Base-by-base conservation (phyloP, 1,140 invertebrate genomes). In the Drosophila repletoides region DNA sequence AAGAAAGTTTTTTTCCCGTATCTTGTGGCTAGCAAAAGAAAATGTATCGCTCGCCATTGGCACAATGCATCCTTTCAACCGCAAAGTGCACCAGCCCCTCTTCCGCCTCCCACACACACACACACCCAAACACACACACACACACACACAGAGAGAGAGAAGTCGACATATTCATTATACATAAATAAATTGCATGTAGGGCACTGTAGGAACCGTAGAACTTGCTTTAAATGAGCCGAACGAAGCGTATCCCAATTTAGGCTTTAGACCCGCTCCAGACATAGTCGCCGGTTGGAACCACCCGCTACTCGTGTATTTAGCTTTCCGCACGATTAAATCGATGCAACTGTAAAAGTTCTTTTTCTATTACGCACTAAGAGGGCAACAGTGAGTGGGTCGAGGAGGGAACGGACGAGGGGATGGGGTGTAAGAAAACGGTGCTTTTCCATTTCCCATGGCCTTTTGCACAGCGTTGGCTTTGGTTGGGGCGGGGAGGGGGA, bases 241-340 rank as follows among this genome's bases (percentile, higher is more conserved):
- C 77, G 69, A 86, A 86, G 80, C 79, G 79, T 84, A 84, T 84
- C 79, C 79, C 80, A 84, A 84, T 84, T 86, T 84, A 84, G 80
- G 80, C 79, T 67, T 61, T 75, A 36, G 31, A 36, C 33, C 38
- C 34, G 46, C 80, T 84, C 79, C 79, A 83, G 79, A 84, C 80
- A 51, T 59, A 71, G 64, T 64, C 59, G 53, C 69, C 68, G 70
- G 66, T 70, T 51, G 58, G 22, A n/a, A 40, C 26, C 36, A 36
- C 17, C 33, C 43, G 24, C 41, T 19, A 36, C 12, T 17, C 48
- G 72, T 72, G 83, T 84, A 84, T 84, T 84, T 86, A 86, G 80
- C 80, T 88, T 89, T 89, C 81, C 81, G 79, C 87, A 89, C 87
- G 87, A 89, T 89, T 89, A 80, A 89, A 89, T 88, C 80, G 77